A percentile compares a stretch with the other conserved stretches of the same genome.
Evolutionary conservation across 2,797 vertebrate genomes (phyloP).

Genomic region (Acipenser transmontanus): DNA sequence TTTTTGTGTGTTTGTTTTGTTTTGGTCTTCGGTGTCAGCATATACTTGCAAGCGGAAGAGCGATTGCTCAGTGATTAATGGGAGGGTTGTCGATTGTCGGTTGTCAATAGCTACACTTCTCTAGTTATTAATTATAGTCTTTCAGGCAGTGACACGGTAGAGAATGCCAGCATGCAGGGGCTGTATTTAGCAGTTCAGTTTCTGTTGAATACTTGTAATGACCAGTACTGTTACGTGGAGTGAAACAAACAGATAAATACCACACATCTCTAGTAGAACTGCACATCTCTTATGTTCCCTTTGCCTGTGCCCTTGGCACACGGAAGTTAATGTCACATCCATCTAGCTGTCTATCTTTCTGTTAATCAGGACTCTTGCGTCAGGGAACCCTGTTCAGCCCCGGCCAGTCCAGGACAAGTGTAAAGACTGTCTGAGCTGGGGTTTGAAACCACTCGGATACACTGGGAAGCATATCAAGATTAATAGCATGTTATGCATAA

Average conservation of each 20-base stretch:
- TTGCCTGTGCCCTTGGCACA: too few species aligned
- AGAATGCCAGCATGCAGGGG: not conserved
- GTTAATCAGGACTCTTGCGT: too few species aligned
- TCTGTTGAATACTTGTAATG: not conserved
- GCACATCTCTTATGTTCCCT: constrained; percentile 12
- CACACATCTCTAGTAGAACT: constrained; percentile 3
- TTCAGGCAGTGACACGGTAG: constrained; percentile 31
- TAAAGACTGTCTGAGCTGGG: not conserved
- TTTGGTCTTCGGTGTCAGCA: not conserved
- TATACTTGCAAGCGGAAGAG: constrained; percentile 38
- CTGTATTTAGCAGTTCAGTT: not conserved
- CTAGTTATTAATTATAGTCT: constrained; percentile 64
- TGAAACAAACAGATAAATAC: not conserved
- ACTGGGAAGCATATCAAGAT: constrained; percentile 6
- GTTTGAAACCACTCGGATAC: not conserved
- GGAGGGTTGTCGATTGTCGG: constrained; percentile 57
- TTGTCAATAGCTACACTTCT: constrained; percentile 65
- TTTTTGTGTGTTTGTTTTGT: not conserved
- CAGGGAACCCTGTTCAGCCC: too few species aligned
- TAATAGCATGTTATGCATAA: constrained; percentile 8
- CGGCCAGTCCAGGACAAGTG: not conserved
- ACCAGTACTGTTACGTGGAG: not conserved
- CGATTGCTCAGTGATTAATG: constrained; percentile 64
- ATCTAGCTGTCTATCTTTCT: too few species aligned
- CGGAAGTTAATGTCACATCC: too few species aligned